Percentiles rank a stretch among this genome's conserved stretches.
Conservation (phyloP, 2,113 vertebrate species). For the Glaucomys volans region DNA sequence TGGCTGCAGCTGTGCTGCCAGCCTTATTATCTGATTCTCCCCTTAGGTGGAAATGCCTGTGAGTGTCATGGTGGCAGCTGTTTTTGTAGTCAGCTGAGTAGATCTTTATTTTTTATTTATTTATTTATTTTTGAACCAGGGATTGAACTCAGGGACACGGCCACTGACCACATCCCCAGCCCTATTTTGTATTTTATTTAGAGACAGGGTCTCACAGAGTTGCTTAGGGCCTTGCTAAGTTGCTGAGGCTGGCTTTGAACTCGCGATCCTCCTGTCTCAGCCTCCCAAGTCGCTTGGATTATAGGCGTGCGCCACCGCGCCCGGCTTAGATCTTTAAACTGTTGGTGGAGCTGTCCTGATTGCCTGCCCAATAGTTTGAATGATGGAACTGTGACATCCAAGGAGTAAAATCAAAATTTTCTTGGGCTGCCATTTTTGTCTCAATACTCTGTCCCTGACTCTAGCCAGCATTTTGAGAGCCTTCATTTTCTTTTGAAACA, state of each 20-base stretch:
- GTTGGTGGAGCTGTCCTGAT: not conserved
- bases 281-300: too few relatives aligned
- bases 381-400: not conserved
- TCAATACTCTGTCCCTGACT: not conserved
- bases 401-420: not conserved
- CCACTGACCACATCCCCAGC: too few relatives aligned
- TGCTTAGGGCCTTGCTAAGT: too few relatives aligned
- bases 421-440: not conserved
- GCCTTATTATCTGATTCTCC: not conserved
- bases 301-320: too few relatives aligned
- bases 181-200: too few relatives aligned
- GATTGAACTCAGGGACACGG: too few relatives aligned
- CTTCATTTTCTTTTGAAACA: constrained; percentile 54
- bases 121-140: too few relatives aligned
- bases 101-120: too few relatives aligned
- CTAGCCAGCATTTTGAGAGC: not conserved
- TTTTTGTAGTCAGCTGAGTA: not conserved
- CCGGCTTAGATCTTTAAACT: not conserved
- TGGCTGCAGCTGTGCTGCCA: not conserved
- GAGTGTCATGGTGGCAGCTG: not conserved
- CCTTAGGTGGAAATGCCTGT: not conserved
- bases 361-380: not conserved
- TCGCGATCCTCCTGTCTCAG: too few relatives aligned
- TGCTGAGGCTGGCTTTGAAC: too few relatives aligned
- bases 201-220: too few relatives aligned